Evolutionary conservation across 2,113 vertebrate species (phyloP).

Genomic region (Nothocercus julius): DNA sequence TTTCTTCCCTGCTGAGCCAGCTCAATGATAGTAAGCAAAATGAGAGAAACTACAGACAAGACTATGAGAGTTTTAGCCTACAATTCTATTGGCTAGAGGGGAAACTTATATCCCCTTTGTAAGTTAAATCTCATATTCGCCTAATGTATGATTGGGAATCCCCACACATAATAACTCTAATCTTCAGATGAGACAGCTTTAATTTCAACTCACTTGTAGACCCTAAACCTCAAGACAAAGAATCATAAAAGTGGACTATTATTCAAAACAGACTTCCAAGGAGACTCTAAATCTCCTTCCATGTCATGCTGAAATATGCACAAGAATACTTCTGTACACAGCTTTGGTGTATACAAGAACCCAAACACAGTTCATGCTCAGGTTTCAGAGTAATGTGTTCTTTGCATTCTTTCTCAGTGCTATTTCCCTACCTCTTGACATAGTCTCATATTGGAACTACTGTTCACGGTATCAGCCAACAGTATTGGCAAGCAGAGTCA

Average conservation of each 20-base stretch:
- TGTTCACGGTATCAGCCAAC: not conserved
- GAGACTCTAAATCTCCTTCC: not conserved
- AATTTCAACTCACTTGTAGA: conserved; percentile 8
- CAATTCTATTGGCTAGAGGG: not conserved
- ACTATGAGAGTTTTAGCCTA: rapidly evolving
- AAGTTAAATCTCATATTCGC: too few species aligned
- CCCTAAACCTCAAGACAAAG: not conserved
- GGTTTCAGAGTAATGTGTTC: not conserved
- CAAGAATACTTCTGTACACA: not conserved
- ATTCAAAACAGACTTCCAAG: not conserved
- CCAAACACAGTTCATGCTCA: not conserved
- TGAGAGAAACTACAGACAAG: not conserved
- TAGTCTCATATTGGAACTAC: not conserved
- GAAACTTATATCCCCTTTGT: not conserved
- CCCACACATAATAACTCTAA: not conserved
- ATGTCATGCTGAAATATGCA: not conserved
- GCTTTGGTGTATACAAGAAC: not conserved
- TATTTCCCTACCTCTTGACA: not conserved
- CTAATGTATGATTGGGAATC: too few species aligned
- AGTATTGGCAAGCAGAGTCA: not conserved
- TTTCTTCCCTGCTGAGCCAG: not conserved
- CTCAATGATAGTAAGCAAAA: not conserved
- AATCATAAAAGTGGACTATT: not conserved
- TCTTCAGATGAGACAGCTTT: not conserved
- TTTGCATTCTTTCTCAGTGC: not conserved